These are phyloP conservation scores for Carettochelys insculpta DNA, from an alignment of 2,113 vertebrate genomes.

Conservation along the genomic window DNA sequence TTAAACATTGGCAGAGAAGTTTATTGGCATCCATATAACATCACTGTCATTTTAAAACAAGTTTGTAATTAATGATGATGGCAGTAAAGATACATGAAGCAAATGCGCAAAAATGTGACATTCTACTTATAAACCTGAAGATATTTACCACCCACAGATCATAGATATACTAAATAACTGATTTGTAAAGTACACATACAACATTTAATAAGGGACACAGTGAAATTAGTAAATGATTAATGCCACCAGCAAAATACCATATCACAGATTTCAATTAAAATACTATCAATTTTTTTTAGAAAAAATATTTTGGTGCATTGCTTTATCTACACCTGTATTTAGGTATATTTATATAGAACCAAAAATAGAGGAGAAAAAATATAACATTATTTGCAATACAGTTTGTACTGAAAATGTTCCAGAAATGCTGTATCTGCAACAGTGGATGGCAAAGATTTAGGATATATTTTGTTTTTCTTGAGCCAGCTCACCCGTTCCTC, in stretches of 20 bases:
- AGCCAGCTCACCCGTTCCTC: neutral
- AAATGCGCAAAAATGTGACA: constrained; percentile 26
- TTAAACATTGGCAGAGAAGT: constrained; percentile 36
- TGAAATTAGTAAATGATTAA: neutral
- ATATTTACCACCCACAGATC: neutral
- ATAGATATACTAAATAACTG: neutral
- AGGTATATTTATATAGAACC: neutral
- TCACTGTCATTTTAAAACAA: constrained; percentile 50
- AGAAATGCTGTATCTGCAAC: neutral
- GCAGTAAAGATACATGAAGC: neutral
- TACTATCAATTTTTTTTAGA: neutral
- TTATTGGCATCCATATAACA: constrained; percentile 29
- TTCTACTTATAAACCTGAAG: constrained; percentile 21
- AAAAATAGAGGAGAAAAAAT: neutral
- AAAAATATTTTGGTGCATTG: fast-evolving
- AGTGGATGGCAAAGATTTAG: fast-evolving
- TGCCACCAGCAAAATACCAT: neutral
- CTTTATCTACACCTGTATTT: neutral
- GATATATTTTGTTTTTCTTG: neutral
- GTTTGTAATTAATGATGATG: constrained; percentile 36
- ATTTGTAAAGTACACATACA: neutral
- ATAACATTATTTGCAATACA: neutral
- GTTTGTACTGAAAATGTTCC: neutral
- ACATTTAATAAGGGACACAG: neutral
- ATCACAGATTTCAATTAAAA: neutral